Conservation (phyloP, 1,140 invertebrate species). For the Ylistrum balloti region DNA sequence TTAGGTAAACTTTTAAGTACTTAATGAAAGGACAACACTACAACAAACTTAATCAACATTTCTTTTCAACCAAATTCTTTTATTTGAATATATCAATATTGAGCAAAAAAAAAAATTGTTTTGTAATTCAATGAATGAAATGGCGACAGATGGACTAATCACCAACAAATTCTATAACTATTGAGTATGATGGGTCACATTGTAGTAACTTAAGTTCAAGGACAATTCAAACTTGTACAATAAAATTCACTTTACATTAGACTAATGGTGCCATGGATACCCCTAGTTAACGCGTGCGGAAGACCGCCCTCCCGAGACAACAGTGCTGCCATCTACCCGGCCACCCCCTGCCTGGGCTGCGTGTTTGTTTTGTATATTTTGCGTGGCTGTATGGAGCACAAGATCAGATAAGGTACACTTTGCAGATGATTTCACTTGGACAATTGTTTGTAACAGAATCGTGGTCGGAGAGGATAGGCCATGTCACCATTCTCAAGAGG, state of each 20-base stretch:
- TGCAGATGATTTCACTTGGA: slow-evolving; percentile 58
- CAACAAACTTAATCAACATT: not conserved
- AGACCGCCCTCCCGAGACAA: slow-evolving; percentile 4
- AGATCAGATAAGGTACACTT: slow-evolving; percentile 62
- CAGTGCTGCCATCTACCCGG: not conserved
- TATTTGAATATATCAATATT: not conserved
- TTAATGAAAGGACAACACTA: not conserved
- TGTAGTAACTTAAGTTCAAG: slow-evolving; percentile 48
- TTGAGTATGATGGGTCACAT: slow-evolving; percentile 36
- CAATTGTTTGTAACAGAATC: slow-evolving; percentile 51
- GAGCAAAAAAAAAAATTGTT: not conserved
- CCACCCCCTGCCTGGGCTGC: not conserved
- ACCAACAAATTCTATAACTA: slow-evolving; percentile 46
- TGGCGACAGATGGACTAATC: slow-evolving; percentile 50
- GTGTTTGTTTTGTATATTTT: slow-evolving; percentile 36
- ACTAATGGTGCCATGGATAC: not conserved
- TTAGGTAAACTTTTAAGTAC: not conserved
- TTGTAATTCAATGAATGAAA: not conserved
- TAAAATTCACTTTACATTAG: slow-evolving; percentile 4
- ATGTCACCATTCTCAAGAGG: slow-evolving; percentile 55
- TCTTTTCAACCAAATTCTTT: no score
- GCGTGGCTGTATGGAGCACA: slow-evolving; percentile 36
- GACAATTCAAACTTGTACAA: slow-evolving; percentile 44
- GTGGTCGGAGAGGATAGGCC: slow-evolving; percentile 53
- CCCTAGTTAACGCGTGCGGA: slow-evolving; percentile 30